Conservation (phyloP, 2,888 invertebrate species). For the Anoplius nigerrimus region DNA sequence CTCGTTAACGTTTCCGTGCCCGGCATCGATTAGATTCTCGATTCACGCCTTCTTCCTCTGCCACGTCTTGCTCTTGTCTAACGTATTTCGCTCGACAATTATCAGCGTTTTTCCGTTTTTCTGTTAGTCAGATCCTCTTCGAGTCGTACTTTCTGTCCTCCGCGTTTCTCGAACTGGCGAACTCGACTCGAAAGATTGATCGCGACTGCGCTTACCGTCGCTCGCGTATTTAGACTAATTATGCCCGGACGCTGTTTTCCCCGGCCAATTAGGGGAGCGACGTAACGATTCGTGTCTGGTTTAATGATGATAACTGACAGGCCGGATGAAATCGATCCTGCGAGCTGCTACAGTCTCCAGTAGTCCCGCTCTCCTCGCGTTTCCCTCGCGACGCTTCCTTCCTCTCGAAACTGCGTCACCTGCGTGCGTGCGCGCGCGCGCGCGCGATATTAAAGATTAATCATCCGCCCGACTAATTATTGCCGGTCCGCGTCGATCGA, state of each 20-base stretch:
- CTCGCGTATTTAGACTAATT: constrained; percentile 34
- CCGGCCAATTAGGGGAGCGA: too few relatives aligned
- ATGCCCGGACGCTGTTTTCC: constrained; percentile 37
- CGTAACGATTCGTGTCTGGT: constrained; percentile 38
- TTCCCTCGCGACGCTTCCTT: background rate
- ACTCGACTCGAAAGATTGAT: constrained; percentile 38
- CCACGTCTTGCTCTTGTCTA: too few relatives aligned
- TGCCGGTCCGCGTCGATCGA: too few relatives aligned
- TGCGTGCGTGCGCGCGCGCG: too few relatives aligned
- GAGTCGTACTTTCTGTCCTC: background rate
- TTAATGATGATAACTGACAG: constrained; percentile 37
- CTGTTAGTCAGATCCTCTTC: background rate
- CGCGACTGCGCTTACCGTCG: constrained; percentile 20
- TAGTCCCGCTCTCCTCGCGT: background rate
- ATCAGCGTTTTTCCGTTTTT: too few relatives aligned
- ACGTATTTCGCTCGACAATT: too few relatives aligned
- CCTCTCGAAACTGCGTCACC: too few relatives aligned
- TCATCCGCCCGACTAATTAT: too few relatives aligned
- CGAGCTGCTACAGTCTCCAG: background rate
- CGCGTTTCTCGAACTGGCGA: constrained; percentile 22
- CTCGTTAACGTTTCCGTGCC: too few relatives aligned
- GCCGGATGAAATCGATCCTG: background rate
- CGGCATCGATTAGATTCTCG: too few relatives aligned
- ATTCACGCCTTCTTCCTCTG: background rate
- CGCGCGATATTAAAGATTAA: too few relatives aligned